Percentiles rank a stretch among this genome's conserved stretches.
phyloP scores from a whole-genome alignment of 2,888 invertebrate species.

The Netelia inedita region DNA sequence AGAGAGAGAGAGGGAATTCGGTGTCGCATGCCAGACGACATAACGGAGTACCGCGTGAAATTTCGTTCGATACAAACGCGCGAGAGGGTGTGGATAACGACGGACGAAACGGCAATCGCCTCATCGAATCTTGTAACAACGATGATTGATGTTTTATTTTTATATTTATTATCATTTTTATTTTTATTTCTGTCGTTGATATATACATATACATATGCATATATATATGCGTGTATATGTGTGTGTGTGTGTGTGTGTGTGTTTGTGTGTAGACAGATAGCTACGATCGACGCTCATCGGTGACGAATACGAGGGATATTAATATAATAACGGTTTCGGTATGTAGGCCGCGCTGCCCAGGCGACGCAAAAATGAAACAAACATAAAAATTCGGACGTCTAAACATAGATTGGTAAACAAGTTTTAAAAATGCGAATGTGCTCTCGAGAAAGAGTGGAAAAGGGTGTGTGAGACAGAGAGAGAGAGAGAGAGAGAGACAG shows the following conservation, averaged over 20 bases:
- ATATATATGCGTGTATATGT: background rate
- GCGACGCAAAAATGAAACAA: slow-evolving; percentile 28
- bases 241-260: background rate
- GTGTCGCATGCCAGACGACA: slow-evolving; percentile 1
- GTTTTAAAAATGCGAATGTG: slow-evolving; percentile 27
- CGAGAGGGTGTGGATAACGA: background rate
- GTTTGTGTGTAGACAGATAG: background rate
- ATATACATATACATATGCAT: background rate
- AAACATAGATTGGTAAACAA: slow-evolving; percentile 57
- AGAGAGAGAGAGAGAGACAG: slow-evolving; percentile 30
- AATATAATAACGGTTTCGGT: background rate
- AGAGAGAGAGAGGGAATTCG: background rate
- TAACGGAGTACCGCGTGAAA: slow-evolving; percentile 22
- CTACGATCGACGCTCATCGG: background rate
- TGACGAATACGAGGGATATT: too few relatives aligned
- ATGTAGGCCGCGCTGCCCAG: slow-evolving; percentile 32
- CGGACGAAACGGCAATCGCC: slow-evolving; percentile 9
- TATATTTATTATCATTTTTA: slow-evolving; percentile 7
- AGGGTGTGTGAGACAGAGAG: slow-evolving; percentile 4
- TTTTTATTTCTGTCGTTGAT: background rate
- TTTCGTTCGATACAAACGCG: slow-evolving; percentile 10
- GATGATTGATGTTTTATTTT: slow-evolving; percentile 51
- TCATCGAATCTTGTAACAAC: slow-evolving; percentile 31
- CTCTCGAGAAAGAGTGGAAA: slow-evolving; percentile 12
- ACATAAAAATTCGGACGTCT: slow-evolving; percentile 39